Evolutionary conservation across 1,140 invertebrate species (phyloP).

Genomic region (Nixonia krombeini): DNA sequence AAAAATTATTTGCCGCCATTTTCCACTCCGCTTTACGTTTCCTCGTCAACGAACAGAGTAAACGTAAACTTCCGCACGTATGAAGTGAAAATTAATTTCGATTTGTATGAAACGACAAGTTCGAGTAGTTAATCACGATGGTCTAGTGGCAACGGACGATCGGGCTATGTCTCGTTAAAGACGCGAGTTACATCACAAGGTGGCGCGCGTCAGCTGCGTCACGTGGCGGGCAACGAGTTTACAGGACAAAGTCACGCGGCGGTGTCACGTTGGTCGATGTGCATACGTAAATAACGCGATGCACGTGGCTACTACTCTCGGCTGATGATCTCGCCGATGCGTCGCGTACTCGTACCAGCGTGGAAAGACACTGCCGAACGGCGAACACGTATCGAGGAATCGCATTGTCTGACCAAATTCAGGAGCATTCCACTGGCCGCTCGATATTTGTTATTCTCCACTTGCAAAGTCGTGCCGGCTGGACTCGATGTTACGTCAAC

Average conservation of each 20-base stretch:
- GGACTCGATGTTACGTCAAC: slow-evolving; percentile 44
- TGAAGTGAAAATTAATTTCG: not conserved
- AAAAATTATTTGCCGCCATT: too few species aligned
- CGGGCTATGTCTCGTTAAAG: too few species aligned
- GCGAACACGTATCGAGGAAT: slow-evolving; percentile 39
- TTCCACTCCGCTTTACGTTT: too few species aligned
- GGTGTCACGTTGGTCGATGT: slow-evolving; percentile 23
- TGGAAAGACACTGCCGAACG: slow-evolving; percentile 31
- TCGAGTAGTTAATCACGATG: not conserved
- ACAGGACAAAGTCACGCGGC: slow-evolving; percentile 24
- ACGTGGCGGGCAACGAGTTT: slow-evolving; percentile 33
- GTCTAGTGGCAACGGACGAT: slow-evolving; percentile 27
- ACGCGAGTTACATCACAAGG: slow-evolving; percentile 26
- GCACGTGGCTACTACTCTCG: not conserved
- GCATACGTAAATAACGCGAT: too few species aligned
- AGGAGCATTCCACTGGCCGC: slow-evolving; percentile 33
- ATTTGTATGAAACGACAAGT: not conserved
- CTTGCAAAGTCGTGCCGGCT: slow-evolving; percentile 44
- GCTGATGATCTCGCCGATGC: slow-evolving; percentile 18
- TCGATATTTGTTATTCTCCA: slow-evolving; percentile 50
- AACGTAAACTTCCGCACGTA: not conserved
- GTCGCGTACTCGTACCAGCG: slow-evolving; percentile 25
- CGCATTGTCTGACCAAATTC: slow-evolving; percentile 38
- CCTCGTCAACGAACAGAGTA: not conserved
- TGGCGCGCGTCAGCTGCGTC: slow-evolving; percentile 21